These are phyloP conservation scores for Kryptolebias ocellatus DNA, from an alignment of 2,797 vertebrate genomes.

Conservation along the genomic window DNA sequence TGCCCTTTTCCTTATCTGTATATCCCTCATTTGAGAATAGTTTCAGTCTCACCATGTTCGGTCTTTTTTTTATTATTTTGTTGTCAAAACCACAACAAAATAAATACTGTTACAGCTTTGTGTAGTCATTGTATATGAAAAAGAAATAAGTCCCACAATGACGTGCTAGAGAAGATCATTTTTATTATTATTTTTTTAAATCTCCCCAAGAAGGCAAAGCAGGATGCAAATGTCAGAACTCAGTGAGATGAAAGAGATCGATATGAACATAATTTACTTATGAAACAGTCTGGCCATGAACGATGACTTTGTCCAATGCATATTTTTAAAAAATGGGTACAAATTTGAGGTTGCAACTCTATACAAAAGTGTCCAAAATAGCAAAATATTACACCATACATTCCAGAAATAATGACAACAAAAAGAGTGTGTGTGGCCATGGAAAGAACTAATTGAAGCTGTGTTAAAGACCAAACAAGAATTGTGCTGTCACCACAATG, in stretches of 20 bases:
- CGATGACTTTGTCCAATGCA: constrained; percentile 51
- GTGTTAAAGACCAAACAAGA: neutral
- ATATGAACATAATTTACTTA: constrained; percentile 72
- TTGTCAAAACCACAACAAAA: constrained; percentile 14
- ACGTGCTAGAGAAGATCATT: neutral
- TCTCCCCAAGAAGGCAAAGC: constrained; percentile 76
- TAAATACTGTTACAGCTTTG: constrained; percentile 19
- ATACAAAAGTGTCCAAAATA: constrained; percentile 5
- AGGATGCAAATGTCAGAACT: constrained; percentile 79
- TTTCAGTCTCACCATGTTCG: constrained; percentile 1
- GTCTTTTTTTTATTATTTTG: constrained; percentile 25
- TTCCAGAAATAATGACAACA: neutral
- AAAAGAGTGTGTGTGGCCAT: neutral
- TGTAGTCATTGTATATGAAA: neutral
- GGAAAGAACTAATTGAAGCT: neutral
- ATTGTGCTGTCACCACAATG: constrained; percentile 16
- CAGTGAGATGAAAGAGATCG: constrained; percentile 49
- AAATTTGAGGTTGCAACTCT: constrained; percentile 11
- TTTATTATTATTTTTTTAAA: neutral
- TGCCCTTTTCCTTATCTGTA: constrained; percentile 11
- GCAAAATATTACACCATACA: neutral
- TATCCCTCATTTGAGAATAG: constrained; percentile 27
- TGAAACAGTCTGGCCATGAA: constrained; percentile 59
- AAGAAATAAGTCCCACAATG: constrained; percentile 11
- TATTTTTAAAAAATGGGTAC: constrained; percentile 8